A percentile compares a stretch with the other conserved stretches of the same genome.
phyloP scores from a whole-genome alignment of 2,888 invertebrate genomes.

The Macrosiphum euphorbiae region DNA sequence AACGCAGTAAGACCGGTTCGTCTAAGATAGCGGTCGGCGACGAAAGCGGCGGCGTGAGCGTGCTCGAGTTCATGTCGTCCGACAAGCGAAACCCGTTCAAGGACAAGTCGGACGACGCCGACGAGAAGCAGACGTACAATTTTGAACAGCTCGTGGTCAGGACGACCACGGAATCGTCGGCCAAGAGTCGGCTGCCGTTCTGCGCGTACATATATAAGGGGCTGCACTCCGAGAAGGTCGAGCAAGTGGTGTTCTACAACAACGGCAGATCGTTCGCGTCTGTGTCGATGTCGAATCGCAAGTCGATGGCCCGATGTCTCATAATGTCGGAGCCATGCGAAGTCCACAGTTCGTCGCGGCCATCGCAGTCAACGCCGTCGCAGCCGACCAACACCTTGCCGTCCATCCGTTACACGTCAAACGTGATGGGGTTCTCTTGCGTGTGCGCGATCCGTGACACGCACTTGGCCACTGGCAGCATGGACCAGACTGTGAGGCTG shows the following conservation, averaged over 20 bases:
- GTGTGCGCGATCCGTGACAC: background rate
- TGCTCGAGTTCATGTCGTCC: background rate
- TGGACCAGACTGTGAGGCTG: background rate
- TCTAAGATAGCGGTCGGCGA: slow-evolving; percentile 12
- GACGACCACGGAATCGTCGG: background rate
- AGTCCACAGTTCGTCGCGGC: background rate
- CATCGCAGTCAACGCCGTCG: background rate
- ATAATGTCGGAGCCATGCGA: background rate
- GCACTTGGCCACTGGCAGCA: slow-evolving; percentile 9
- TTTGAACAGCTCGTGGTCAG: background rate
- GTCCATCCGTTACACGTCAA: background rate
- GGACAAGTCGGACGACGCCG: too few relatives aligned
- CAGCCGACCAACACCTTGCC: background rate
- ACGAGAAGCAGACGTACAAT: background rate
- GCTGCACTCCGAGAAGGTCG: background rate
- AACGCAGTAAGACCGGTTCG: background rate
- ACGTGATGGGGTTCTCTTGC: background rate
- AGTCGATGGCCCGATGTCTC: background rate
- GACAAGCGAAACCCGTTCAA: background rate
- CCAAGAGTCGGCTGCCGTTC: background rate
- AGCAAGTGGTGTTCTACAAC: background rate
- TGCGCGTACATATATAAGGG: background rate
- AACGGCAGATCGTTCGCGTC: background rate
- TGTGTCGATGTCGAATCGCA: background rate
- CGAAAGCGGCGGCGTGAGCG: background rate